A percentile compares a stretch with the other conserved stretches of the same genome.
Conservation (phyloP, 1,140 invertebrate genomes). For the Bombus breviceps region DNA sequence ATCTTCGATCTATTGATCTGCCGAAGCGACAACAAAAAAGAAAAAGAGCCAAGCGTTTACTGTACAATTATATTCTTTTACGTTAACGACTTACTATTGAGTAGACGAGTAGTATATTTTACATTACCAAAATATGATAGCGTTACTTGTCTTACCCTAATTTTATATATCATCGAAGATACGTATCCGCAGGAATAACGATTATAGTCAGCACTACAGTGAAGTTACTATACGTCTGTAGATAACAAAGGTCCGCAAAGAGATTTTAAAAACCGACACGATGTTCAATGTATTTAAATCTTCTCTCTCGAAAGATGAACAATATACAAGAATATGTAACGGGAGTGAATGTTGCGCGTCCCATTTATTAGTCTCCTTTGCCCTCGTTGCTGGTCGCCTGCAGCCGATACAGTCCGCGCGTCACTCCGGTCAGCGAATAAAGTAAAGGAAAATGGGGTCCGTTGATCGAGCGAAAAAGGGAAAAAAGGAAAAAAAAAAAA, state of each 20-base stretch:
- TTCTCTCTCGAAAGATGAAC: slow-evolving; percentile 72
- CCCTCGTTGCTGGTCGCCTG: not conserved
- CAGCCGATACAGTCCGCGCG: no score
- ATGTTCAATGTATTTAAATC: slow-evolving; percentile 77
- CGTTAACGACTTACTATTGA: slow-evolving; percentile 69
- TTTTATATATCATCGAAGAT: slow-evolving; percentile 77
- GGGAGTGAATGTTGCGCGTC: slow-evolving; percentile 22
- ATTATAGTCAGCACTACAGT: slow-evolving; percentile 74
- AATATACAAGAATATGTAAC: slow-evolving; percentile 69
- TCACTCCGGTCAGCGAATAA: not conserved
- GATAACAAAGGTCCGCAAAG: slow-evolving; percentile 64
- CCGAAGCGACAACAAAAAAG: slow-evolving; percentile 37
- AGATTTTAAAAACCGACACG: slow-evolving; percentile 73
- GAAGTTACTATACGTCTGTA: slow-evolving; percentile 74
- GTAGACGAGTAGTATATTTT: slow-evolving; percentile 75
- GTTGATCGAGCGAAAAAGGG: not conserved
- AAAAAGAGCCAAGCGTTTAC: slow-evolving; percentile 68
- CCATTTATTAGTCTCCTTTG: slow-evolving; percentile 50
- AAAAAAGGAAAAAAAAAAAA: not conserved
- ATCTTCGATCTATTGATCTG: slow-evolving; percentile 35
- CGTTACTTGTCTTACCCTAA: slow-evolving; percentile 73
- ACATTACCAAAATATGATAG: slow-evolving; percentile 74
- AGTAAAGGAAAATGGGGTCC: not conserved
- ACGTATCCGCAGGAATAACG: slow-evolving; percentile 72
- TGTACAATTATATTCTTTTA: slow-evolving; percentile 75